These are phyloP conservation scores for Orchestes rusci DNA, from an alignment of 2,888 invertebrate species.

Conservation along the genomic window DNA sequence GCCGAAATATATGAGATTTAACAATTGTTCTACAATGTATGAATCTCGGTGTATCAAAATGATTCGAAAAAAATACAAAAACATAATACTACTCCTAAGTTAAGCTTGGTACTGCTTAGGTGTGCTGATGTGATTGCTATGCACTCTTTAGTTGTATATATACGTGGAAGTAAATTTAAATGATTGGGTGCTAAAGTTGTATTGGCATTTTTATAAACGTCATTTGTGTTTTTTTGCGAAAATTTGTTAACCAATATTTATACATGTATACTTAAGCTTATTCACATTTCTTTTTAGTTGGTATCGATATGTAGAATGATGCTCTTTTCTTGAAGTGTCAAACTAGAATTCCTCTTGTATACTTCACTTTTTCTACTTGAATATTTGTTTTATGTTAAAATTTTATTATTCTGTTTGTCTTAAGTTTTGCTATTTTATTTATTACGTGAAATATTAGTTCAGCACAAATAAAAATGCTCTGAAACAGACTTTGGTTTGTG, in stretches of 20 bases:
- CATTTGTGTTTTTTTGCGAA: conserved; percentile 11
- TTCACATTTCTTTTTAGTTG: conserved; percentile 9
- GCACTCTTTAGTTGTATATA: conserved; percentile 40
- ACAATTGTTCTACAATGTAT: too few species aligned
- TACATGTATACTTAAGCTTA: conserved; percentile 7
- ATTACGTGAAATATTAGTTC: conserved; percentile 37
- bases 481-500: too few species aligned
- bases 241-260: conserved; percentile 24
- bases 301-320: conserved; percentile 7
- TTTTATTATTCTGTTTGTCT: conserved; percentile 39
- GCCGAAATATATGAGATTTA: conserved; percentile 10
- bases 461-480: conserved; percentile 36
- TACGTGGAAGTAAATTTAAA: conserved; percentile 34
- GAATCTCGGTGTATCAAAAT: conserved; percentile 1
- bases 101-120: conserved; percentile 40
- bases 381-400: conserved; percentile 37
- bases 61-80: conserved; percentile 8
- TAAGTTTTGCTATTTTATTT: conserved; percentile 37
- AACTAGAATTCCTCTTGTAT: conserved; percentile 14
- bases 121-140: conserved; percentile 42
- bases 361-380: conserved; percentile 32
- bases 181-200: conserved; percentile 39
- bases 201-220: conserved; percentile 24
- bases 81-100: conserved; percentile 35
- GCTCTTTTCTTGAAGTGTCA: too few species aligned